Conservation (phyloP, 1,140 invertebrate species). For the Drosophila ironensis region DNA sequence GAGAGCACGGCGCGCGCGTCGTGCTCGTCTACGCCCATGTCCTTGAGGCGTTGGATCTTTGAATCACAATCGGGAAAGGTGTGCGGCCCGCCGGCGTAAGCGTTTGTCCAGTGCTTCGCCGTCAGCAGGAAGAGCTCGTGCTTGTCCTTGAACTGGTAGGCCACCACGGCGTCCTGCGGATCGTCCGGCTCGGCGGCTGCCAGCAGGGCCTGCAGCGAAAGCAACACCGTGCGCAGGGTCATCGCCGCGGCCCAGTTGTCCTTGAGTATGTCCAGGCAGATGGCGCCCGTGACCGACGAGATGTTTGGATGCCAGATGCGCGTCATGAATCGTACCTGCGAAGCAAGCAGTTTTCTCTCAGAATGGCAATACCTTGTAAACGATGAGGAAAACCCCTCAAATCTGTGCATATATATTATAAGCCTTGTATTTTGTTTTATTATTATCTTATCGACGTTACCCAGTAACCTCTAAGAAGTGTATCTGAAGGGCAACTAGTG, state of each 20-base stretch:
- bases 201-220: conserved; percentile 95
- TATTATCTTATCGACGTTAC: too few species aligned
- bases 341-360: conserved; percentile 23
- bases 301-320: conserved; percentile 99
- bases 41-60: conserved; percentile 90
- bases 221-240: conserved; percentile 96
- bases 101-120: conserved; percentile 96
- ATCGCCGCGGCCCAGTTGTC: conserved; percentile 99
- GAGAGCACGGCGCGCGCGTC: conserved; percentile 92
- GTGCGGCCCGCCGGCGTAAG: conserved; percentile 94
- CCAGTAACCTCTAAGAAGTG: too few species aligned
- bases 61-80: conserved; percentile 89
- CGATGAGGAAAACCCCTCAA: too few species aligned
- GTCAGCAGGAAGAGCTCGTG: conserved; percentile 93
- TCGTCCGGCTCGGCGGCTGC: conserved; percentile 97
- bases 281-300: conserved; percentile 98
- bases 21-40: conserved; percentile 95
- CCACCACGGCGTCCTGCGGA: conserved; percentile 98
- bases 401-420: too few species aligned
- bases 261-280: conserved; percentile 99
- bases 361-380: too few species aligned
- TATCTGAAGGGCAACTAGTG: too few species aligned
- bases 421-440: too few species aligned
- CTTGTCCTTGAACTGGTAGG: conserved; percentile 96
- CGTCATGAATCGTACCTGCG: conserved; percentile 95